Evolutionary conservation across 2,113 vertebrate genomes (phyloP).

Genomic region (Leucopsar rothschildi): DNA sequence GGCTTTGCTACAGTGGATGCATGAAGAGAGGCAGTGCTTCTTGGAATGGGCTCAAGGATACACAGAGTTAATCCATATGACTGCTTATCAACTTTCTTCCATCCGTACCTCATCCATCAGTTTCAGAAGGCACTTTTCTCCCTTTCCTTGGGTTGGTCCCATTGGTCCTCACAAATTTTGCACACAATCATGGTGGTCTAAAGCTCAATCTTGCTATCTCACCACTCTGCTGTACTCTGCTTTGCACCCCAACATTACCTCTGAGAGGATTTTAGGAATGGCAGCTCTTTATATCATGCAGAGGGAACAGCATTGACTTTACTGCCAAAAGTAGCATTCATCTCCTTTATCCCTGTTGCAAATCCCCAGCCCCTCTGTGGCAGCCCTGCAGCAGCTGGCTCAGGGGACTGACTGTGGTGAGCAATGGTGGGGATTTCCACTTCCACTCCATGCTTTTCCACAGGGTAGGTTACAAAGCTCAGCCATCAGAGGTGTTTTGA

Average conservation of each 20-base stretch:
- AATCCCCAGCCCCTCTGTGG: accelerated
- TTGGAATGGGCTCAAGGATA: background rate
- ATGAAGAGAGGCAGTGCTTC: background rate
- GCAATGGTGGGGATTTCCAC: accelerated
- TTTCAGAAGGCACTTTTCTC: background rate
- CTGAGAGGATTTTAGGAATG: background rate
- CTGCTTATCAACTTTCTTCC: background rate
- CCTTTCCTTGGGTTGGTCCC: background rate
- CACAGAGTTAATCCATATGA: background rate
- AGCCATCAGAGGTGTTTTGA: background rate
- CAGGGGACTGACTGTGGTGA: background rate
- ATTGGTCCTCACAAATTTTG: background rate
- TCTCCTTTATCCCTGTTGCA: background rate
- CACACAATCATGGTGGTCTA: background rate
- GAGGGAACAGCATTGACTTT: background rate
- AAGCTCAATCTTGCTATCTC: background rate
- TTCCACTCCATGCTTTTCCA: background rate
- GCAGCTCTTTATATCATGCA: background rate
- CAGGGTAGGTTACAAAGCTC: background rate
- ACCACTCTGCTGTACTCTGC: background rate
- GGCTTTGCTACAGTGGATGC: background rate
- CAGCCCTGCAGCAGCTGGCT: background rate
- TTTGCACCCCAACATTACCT: background rate
- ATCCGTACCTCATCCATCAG: accelerated
- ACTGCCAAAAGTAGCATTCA: background rate